Percentiles rank a stretch among this genome's conserved stretches.
Conservation (phyloP, 1,140 invertebrate genomes). For the Lasioglossum baleicum region DNA sequence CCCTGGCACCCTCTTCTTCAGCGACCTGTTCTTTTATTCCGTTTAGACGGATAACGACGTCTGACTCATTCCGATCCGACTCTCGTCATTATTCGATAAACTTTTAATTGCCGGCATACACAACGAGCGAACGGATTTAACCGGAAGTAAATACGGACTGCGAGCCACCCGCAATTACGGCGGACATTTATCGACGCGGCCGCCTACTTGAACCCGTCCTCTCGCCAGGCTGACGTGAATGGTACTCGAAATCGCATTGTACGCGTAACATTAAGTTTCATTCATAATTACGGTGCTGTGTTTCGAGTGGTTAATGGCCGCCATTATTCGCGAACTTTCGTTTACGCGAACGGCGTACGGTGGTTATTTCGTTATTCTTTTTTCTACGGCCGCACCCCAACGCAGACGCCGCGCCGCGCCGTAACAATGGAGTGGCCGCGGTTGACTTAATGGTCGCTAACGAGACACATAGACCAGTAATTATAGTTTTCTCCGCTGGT, state of each 20-base stretch:
- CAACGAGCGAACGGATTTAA: not conserved
- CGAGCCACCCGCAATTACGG: conserved; percentile 7
- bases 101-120: conserved; percentile 57
- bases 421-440: not conserved
- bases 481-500: no score
- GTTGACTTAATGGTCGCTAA: no score
- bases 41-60: conserved; percentile 27
- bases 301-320: not conserved
- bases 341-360: not conserved
- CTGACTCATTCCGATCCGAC: conserved; percentile 31
- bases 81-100: conserved; percentile 44
- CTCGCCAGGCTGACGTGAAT: not conserved
- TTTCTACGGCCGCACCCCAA: no score
- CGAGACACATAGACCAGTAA: no score
- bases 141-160: not conserved
- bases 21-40: conserved; percentile 28
- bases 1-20: no score
- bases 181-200: not conserved
- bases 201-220: not conserved
- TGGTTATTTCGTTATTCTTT: no score
- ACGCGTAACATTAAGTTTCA: conserved; percentile 1
- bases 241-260: not conserved
- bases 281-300: not conserved
- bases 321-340: not conserved
- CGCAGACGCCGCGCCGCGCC: not conserved